Conservation (phyloP, 2,888 invertebrate species). For the Chaetogeoica ovagalla region DNA sequence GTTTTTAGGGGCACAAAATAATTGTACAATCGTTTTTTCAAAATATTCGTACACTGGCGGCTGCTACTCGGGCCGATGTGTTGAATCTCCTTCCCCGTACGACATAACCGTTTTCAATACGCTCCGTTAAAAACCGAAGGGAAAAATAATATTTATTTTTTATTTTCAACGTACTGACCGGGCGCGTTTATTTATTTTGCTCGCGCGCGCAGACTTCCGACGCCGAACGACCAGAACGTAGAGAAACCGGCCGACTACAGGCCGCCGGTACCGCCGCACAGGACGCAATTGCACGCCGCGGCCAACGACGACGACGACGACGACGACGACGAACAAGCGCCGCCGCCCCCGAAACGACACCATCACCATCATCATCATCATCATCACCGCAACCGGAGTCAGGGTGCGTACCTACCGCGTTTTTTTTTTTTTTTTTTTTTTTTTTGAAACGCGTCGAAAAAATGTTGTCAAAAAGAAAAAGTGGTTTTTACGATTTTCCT, state of each 20-base stretch:
- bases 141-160: no score
- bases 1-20: no score
- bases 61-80: no score
- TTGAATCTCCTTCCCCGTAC: no score
- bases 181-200: background rate
- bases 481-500: no score
- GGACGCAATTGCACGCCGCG: slow-evolving; percentile 60
- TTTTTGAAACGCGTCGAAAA: background rate
- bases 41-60: no score
- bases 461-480: background rate
- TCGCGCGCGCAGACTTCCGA: slow-evolving; percentile 19
- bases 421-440: no score
- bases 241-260: slow-evolving; percentile 67
- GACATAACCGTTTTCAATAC: no score
- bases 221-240: slow-evolving; percentile 35
- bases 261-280: slow-evolving; percentile 86
- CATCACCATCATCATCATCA: slow-evolving; percentile 54
- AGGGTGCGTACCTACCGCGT: slow-evolving; percentile 1
- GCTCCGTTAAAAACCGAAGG: no score
- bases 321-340: slow-evolving; percentile 54
- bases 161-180: no score
- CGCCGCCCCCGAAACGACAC: slow-evolving; percentile 52
- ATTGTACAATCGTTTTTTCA: no score
- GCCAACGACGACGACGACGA: slow-evolving; percentile 38
- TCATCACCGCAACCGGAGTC: slow-evolving; percentile 52